phyloP scores from a whole-genome alignment of 2,888 invertebrate genomes.

The Cordilura impudica region DNA sequence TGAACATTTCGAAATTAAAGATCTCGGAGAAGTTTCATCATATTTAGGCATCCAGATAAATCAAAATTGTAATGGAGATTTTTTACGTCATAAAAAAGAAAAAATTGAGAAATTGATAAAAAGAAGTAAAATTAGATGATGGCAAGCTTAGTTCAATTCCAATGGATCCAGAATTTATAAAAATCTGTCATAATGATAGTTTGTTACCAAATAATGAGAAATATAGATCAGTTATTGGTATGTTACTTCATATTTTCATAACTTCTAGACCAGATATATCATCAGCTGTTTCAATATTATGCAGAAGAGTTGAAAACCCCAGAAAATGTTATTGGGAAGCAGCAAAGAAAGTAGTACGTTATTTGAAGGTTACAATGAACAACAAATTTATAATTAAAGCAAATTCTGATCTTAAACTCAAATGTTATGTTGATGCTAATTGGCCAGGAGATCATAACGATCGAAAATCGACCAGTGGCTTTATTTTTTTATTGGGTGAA shows the following conservation, averaged over 20 bases:
- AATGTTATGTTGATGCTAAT: too few species aligned
- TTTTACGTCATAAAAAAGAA: too few species aligned
- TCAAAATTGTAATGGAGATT: not conserved
- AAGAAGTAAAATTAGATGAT: not conserved
- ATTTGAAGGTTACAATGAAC: not conserved
- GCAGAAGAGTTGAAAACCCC: not conserved
- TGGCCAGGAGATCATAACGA: too few species aligned
- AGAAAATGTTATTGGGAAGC: not conserved
- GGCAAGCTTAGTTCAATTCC: not conserved
- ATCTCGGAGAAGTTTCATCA: too few species aligned
- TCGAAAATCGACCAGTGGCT: too few species aligned
- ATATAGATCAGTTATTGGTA: slow-evolving; percentile 7
- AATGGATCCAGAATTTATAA: not conserved
- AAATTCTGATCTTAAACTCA: too few species aligned
- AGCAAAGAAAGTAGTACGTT: not conserved
- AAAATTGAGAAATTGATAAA: not conserved
- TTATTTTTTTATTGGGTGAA: too few species aligned
- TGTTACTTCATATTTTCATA: slow-evolving; percentile 5
- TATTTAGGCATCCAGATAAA: not conserved
- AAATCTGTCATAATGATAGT: not conserved
- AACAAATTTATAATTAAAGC: not conserved
- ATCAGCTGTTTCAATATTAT: not conserved
- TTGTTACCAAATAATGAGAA: too few species aligned
- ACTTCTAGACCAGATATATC: slow-evolving; percentile 28
- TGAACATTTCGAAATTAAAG: too few species aligned